These are phyloP conservation scores for Aleiodes sp. DNA, from an alignment of 1,140 invertebrate species.

Conservation along the genomic window DNA sequence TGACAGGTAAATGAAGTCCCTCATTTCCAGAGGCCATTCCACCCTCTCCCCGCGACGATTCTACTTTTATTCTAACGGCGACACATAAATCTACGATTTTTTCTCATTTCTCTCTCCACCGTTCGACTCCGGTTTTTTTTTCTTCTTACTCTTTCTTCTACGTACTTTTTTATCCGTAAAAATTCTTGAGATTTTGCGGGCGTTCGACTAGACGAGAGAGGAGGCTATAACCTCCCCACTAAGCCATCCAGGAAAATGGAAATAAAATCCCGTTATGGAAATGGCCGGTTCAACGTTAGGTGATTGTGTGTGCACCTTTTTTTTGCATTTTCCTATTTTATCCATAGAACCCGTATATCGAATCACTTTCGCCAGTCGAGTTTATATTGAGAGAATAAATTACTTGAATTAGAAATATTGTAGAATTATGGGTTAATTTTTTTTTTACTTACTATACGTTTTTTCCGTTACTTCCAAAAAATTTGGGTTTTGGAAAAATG, in stretches of 20 bases:
- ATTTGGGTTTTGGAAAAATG: no score
- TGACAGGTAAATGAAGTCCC: conserved; percentile 9
- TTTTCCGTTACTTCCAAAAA: no score
- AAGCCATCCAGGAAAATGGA: conserved; percentile 43
- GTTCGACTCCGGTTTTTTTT: background rate
- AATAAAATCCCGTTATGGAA: conserved; percentile 54
- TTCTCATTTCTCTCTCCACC: conserved; percentile 3
- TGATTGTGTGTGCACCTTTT: conserved; percentile 19
- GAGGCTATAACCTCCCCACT: conserved; percentile 9
- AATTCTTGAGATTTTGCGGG: conserved; percentile 23
- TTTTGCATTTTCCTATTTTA: no score
- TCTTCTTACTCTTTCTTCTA: conserved; percentile 32
- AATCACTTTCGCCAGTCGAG: conserved; percentile 36
- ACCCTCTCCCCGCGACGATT: conserved; percentile 20
- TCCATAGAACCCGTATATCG: conserved; percentile 34
- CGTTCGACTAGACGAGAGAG: conserved; percentile 10
- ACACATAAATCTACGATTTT: conserved; percentile 39
- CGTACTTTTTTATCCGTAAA: background rate
- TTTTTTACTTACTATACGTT: background rate
- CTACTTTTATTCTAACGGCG: conserved; percentile 29
- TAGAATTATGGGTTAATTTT: background rate
- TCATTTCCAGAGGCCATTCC: background rate
- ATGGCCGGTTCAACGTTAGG: conserved; percentile 28
- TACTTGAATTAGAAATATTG: background rate
- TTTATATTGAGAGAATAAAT: conserved; percentile 14